Evolutionary conservation across 1,140 invertebrate species (phyloP).

Genomic region (Drosophila albomicans): DNA sequence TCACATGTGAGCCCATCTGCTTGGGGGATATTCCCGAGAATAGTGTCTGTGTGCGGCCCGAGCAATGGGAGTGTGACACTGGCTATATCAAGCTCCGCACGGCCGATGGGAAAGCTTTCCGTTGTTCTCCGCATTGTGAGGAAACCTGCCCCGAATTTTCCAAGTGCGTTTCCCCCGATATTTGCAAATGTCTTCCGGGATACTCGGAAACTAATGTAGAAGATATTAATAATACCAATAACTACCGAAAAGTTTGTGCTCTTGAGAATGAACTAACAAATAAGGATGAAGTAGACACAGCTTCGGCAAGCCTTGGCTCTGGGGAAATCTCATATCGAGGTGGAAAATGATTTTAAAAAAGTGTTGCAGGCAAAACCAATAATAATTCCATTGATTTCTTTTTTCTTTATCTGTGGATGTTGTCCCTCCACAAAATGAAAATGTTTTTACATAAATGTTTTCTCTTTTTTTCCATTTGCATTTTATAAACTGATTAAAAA

Average conservation of each 20-base stretch:
- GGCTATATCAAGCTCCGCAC: conserved; percentile 22
- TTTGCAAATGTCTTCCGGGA: conserved; percentile 40
- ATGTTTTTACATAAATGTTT: too few relatives aligned
- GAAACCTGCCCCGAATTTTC: conserved; percentile 29
- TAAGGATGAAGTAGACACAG: not conserved
- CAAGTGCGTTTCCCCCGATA: conserved; percentile 35
- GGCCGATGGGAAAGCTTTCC: conserved; percentile 55
- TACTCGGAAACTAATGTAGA: not conserved
- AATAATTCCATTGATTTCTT: too few relatives aligned
- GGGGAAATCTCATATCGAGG: too few relatives aligned
- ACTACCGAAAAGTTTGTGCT: not conserved
- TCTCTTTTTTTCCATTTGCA: too few relatives aligned
- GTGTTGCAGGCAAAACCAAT: too few relatives aligned
- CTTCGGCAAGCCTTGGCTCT: not conserved
- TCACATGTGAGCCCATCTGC: conserved; percentile 14
- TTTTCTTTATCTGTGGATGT: too few relatives aligned
- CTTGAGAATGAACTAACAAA: not conserved
- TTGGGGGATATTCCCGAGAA: not conserved
- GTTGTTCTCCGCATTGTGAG: conserved; percentile 85
- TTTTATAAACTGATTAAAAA: too few relatives aligned
- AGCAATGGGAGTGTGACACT: conserved; percentile 27
- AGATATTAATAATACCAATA: not conserved
- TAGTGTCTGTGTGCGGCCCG: conserved; percentile 6
- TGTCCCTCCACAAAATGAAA: too few relatives aligned
- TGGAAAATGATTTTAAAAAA: too few relatives aligned